A percentile compares a stretch with the other conserved stretches of the same genome.
phyloP scores from a whole-genome alignment of 1,140 invertebrate genomes.

The Solenopsis fugax region DNA sequence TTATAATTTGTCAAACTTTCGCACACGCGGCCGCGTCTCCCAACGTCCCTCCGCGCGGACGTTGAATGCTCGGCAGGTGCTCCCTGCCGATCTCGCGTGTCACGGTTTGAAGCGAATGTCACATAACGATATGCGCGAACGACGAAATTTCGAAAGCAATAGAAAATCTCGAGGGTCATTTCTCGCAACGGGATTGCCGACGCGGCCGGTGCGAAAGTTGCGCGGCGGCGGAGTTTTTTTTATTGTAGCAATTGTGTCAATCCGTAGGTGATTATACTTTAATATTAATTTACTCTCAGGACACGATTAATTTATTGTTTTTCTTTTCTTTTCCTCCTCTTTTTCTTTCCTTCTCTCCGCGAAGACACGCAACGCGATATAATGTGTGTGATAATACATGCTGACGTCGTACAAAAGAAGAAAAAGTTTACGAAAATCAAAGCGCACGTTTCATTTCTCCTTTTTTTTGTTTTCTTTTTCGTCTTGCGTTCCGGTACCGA shows the following conservation, averaged over 20 bases:
- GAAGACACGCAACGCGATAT: slow-evolving; percentile 39
- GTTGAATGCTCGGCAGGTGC: not conserved
- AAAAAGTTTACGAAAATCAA: slow-evolving; percentile 72
- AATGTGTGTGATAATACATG: slow-evolving; percentile 55
- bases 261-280: slow-evolving; percentile 5
- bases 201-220: slow-evolving; percentile 64
- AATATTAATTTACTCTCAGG: slow-evolving; percentile 60
- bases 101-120: not conserved
- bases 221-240: slow-evolving; percentile 56
- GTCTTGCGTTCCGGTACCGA: slow-evolving; percentile 68
- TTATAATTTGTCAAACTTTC: slow-evolving; percentile 25
- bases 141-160: not conserved
- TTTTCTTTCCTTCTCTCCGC: not conserved
- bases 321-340: not conserved
- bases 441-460: slow-evolving; percentile 67
- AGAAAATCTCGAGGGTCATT: not conserved
- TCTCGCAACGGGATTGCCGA: not conserved
- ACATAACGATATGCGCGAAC: not conserved
- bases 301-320: slow-evolving; percentile 49
- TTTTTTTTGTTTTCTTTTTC: slow-evolving; percentile 46
- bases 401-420: slow-evolving; percentile 69
- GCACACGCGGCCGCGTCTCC: slow-evolving; percentile 24
- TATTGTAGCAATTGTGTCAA: slow-evolving; percentile 57
- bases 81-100: not conserved
- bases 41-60: not conserved